Percentiles rank a stretch among this genome's conserved stretches.
phyloP scores from a whole-genome alignment of 2,113 vertebrate genomes.

The Laticauda colubrina region DNA sequence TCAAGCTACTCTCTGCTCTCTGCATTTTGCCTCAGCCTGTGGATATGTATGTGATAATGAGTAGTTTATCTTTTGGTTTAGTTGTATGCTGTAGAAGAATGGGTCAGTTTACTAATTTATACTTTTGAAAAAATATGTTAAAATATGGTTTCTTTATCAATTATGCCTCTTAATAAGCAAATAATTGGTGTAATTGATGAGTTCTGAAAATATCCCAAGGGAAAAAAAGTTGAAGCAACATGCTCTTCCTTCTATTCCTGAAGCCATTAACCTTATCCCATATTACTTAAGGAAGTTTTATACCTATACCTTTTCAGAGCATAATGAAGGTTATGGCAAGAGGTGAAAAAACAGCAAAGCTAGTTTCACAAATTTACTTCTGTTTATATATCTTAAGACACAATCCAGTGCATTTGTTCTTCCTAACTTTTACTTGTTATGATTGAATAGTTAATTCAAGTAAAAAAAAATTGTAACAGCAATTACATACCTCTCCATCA shows the following conservation, averaged over 20 bases:
- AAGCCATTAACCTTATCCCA: not conserved
- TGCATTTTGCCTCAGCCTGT: conserved; percentile 84
- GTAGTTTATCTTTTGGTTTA: not conserved
- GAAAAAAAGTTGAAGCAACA: not conserved
- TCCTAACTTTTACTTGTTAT: not conserved
- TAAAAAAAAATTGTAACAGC: not conserved
- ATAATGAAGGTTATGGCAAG: too few relatives aligned
- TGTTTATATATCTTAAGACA: not conserved
- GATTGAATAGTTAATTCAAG: not conserved
- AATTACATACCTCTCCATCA: not conserved
- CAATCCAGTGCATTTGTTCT: not conserved
- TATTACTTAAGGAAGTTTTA: not conserved
- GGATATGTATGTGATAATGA: conserved; percentile 76
- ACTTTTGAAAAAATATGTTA: not conserved
- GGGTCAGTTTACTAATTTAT: not conserved
- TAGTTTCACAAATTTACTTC: not conserved
- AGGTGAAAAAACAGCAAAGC: not conserved
- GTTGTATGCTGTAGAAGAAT: not conserved
- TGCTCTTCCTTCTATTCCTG: not conserved
- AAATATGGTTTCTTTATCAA: not conserved
- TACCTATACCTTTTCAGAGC: not conserved
- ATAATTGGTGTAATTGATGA: not conserved
- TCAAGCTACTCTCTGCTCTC: conserved; percentile 85
- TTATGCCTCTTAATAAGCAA: not conserved
- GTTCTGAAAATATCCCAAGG: not conserved